Base-by-base conservation (phyloP, 2,888 invertebrate species). In the Drosophila putrida region DNA sequence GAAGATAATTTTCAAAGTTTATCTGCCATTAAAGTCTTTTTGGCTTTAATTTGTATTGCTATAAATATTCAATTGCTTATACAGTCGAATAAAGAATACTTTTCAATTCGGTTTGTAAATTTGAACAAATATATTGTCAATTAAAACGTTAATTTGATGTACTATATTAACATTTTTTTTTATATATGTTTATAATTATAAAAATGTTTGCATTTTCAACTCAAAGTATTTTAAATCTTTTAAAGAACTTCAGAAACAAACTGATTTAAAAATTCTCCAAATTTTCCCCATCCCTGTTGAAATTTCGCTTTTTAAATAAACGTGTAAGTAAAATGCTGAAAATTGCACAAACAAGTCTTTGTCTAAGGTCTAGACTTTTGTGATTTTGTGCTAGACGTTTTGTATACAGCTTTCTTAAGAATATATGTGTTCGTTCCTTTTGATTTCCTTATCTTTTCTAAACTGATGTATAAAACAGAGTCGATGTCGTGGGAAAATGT, bases 341-440 rank as follows among this genome's bases (percentile, higher is more conserved):
- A 13, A 53, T 44, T 25, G 11, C 20, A 35, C 6, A 44, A 28
- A 4, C 20, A 54, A 50, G 11, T 33, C 43, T 55, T 59, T 64
- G 50, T 61, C 64, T 33, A 50, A 31, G 41, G 41, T 58, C 62
- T 50, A 41, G 41, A 68, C 59, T 47, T 39, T 44, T 39, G 33
- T 15, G 49, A 31, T 38, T 47, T 39, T 25, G 10, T 66, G 51
- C 20, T 51, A 47, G 53, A 47, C 51, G 9, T 28, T 47, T 53
- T 20, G 46, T 58, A 44, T 44, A 15, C 61, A 50, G 61, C 25
- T 61, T 54, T 43, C 49, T 8, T 43, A n/a, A 20, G 20, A 13
- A 44, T 46, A 35, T 35, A 39, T 31, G 11, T 38, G 31, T 5
- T 15, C 13, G 28, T 38, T 9, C 3, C 36, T 4, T 25, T 13